Conservation (phyloP, 30 jellyfish, hydroid and myxozoan genomes). For the Sanderia malayensis region DNA sequence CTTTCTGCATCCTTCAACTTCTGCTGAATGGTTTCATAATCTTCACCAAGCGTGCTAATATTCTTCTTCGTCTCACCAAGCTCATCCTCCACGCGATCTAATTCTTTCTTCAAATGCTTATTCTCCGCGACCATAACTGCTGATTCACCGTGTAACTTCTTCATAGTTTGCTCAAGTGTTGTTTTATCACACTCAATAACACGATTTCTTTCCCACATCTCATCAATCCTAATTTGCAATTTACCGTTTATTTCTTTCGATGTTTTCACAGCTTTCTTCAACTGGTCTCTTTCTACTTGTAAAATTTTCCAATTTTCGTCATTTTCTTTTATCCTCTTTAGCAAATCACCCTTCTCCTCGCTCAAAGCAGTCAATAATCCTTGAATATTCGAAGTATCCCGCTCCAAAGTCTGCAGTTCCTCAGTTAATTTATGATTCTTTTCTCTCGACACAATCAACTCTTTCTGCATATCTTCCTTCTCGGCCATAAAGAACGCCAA, state of each 20-base stretch:
- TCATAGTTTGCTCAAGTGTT: conserved; percentile 64
- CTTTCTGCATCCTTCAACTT: conserved; percentile 53
- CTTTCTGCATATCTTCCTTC: conserved; percentile 96
- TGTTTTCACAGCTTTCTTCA: conserved; percentile 62
- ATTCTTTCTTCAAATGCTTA: conserved; percentile 70
- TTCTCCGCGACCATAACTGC: conserved; percentile 80
- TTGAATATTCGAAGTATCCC: conserved; percentile 89
- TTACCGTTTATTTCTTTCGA: conserved; percentile 60
- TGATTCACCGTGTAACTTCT: conserved; percentile 78
- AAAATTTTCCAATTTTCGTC: conserved; percentile 53
- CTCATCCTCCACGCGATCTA: conserved; percentile 73
- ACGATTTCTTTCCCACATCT: conserved; percentile 74
- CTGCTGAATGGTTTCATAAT: conserved; percentile 46
- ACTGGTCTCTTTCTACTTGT: conserved; percentile 81
- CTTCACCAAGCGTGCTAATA: conserved; percentile 43
- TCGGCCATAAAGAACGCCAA: conserved; percentile 98
- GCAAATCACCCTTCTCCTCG: conserved; percentile 63
- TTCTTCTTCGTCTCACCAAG: conserved; percentile 61
- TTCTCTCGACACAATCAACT: conserved; percentile 84
- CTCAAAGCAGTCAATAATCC: conserved; percentile 62
- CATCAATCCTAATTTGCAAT: conserved; percentile 77
- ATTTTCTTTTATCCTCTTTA: conserved; percentile 52
- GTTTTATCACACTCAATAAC: conserved; percentile 76
- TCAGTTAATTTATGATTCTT: conserved; percentile 68
- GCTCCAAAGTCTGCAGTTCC: conserved; percentile 84